These are phyloP conservation scores for Drosophila putrida DNA, from an alignment of 2,888 invertebrate genomes.

Conservation along the genomic window DNA sequence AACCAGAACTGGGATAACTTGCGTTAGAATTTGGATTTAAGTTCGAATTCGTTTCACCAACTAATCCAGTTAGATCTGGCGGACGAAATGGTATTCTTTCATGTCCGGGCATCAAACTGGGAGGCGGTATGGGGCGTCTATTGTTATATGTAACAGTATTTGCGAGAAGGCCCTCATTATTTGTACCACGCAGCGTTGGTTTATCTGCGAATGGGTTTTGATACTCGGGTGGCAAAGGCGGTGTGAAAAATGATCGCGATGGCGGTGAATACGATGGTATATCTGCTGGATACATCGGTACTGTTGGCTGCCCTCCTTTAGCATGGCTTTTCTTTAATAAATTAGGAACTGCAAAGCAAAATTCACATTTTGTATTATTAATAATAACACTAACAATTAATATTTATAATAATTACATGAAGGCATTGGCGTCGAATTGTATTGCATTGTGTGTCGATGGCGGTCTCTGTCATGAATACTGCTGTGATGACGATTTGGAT, in stretches of 20 bases:
- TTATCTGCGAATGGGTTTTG: conserved; percentile 95
- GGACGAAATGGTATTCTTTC: conserved; percentile 94
- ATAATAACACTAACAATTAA: background rate
- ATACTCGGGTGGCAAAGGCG: conserved; percentile 93
- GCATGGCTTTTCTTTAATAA: conserved; percentile 86
- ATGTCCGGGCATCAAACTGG: conserved; percentile 92
- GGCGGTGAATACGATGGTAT: conserved; percentile 94
- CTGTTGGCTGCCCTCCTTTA: conserved; percentile 86
- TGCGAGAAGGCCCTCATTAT: conserved; percentile 86
- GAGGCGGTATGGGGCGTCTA: conserved; percentile 93
- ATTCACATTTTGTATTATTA: conserved; percentile 5
- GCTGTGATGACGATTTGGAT: conserved; percentile 88
- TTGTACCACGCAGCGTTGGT: conserved; percentile 92
- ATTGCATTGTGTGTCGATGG: conserved; percentile 77
- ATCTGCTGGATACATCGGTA: conserved; percentile 88
- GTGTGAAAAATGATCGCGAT: conserved; percentile 92
- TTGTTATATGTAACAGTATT: conserved; percentile 87
- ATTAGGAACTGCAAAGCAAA: conserved; percentile 85
- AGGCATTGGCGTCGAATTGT: conserved; percentile 84
- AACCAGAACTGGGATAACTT: conserved; percentile 31
- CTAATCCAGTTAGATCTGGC: conserved; percentile 78
- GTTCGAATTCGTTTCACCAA: conserved; percentile 21
- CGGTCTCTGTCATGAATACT: conserved; percentile 79
- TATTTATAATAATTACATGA: conserved; percentile 71
- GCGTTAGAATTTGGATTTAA: conserved; percentile 25